Evolutionary conservation across 2,888 invertebrate species (phyloP).

Genomic region (Lamellibrachia columna): DNA sequence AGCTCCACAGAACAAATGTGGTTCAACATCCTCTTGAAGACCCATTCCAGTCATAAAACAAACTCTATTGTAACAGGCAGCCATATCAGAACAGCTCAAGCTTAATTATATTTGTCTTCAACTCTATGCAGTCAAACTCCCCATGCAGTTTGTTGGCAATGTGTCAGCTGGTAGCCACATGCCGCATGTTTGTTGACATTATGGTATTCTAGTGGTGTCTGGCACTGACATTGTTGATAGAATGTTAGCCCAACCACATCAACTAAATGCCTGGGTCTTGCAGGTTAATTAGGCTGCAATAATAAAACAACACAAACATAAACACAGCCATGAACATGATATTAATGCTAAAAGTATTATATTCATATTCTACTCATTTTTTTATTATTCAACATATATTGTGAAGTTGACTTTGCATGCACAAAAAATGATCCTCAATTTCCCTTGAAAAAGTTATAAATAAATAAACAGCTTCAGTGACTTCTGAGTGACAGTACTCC

Average conservation of each 20-base stretch:
- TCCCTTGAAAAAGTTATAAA: not conserved
- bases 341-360: too few species aligned
- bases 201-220: not conserved
- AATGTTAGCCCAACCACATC: not conserved
- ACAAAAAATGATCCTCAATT: not conserved
- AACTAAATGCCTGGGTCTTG: not conserved
- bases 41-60: not conserved
- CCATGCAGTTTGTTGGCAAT: not conserved
- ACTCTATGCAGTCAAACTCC: not conserved
- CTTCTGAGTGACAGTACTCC: not conserved
- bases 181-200: not conserved
- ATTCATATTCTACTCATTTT: not conserved
- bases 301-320: not conserved
- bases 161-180: not conserved
- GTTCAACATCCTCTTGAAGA: not conserved
- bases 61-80: not conserved
- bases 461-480: not conserved
- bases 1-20: not conserved
- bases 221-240: not conserved
- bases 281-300: not conserved
- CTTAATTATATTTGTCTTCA: conserved; percentile 3
- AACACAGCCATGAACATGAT: not conserved
- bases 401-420: not conserved
- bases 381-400: not conserved
- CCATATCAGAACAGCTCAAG: not conserved